A percentile compares a stretch with the other conserved stretches of the same genome.
These are phyloP conservation scores for Antennarius maculatus DNA, from an alignment of 2,797 vertebrate species.

Conservation along the genomic window DNA sequence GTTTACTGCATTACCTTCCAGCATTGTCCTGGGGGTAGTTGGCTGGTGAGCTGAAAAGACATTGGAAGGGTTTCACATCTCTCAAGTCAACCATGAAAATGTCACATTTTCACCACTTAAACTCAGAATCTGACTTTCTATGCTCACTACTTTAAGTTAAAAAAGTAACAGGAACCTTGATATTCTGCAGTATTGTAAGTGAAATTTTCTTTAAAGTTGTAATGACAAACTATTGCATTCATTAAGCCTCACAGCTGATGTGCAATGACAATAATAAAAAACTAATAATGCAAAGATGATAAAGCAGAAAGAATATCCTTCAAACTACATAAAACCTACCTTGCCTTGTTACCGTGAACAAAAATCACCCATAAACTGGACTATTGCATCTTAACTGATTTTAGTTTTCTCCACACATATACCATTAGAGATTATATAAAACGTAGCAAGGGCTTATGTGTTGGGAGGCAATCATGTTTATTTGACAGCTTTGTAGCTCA, in stretches of 20 bases:
- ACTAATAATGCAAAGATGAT: constrained; percentile 6
- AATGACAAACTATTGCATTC: constrained; percentile 10
- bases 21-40: constrained; percentile 77
- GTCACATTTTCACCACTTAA: constrained; percentile 35
- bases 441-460: background rate
- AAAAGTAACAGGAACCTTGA: background rate
- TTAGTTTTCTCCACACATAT: background rate
- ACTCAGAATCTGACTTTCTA: constrained; percentile 8
- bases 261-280: constrained; percentile 1
- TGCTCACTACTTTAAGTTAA: background rate
- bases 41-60: constrained; percentile 81
- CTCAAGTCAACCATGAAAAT: constrained; percentile 45
- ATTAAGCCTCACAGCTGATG: constrained; percentile 8
- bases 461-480: background rate
- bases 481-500: constrained; percentile 15
- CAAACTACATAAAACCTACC: constrained; percentile 21
- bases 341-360: background rate
- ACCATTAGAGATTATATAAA: constrained; percentile 6
- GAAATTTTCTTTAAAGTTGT: constrained; percentile 3
- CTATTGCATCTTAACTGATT: background rate
- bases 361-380: background rate
- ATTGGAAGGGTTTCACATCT: constrained; percentile 77
- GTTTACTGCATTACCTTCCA: constrained; percentile 80
- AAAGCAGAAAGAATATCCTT: constrained; percentile 19
- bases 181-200: background rate